phyloP scores from a whole-genome alignment of 2,888 invertebrate species.

The Temnothorax rugatulus region DNA sequence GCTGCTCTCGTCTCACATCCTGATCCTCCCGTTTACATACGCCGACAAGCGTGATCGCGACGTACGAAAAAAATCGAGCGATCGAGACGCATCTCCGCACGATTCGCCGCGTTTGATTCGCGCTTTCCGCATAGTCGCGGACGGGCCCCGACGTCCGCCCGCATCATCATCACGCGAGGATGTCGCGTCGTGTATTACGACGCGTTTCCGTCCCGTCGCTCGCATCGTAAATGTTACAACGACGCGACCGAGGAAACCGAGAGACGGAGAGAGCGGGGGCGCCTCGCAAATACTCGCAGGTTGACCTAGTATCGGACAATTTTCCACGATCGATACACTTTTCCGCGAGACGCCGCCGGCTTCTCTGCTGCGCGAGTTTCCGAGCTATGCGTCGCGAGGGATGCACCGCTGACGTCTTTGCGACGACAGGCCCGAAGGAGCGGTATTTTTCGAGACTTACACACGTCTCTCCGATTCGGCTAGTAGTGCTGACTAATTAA shows the following conservation, averaged over 20 bases:
- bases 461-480: no score
- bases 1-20: not conserved
- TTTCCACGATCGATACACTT: slow-evolving; percentile 76
- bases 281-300: slow-evolving; percentile 71
- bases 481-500: not conserved
- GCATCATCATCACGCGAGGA: not conserved
- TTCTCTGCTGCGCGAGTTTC: slow-evolving; percentile 52
- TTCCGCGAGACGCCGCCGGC: slow-evolving; percentile 64
- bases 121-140: not conserved
- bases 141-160: not conserved
- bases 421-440: not conserved
- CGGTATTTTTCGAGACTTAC: not conserved
- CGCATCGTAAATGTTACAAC: slow-evolving; percentile 56
- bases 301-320: slow-evolving; percentile 76
- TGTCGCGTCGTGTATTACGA: not conserved
- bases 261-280: slow-evolving; percentile 40
- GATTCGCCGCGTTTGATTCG: slow-evolving; percentile 9
- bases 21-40: not conserved
- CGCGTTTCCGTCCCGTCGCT: slow-evolving; percentile 11
- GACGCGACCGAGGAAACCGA: slow-evolving; percentile 24
- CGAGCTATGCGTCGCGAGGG: slow-evolving; percentile 60
- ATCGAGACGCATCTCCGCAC: not conserved
- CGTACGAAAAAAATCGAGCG: not conserved
- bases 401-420: not conserved
- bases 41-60: not conserved